A percentile compares a stretch with the other conserved stretches of the same genome.
These are phyloP conservation scores for Eurois occulta DNA, from an alignment of 2,888 invertebrate genomes.

Conservation along the genomic window DNA sequence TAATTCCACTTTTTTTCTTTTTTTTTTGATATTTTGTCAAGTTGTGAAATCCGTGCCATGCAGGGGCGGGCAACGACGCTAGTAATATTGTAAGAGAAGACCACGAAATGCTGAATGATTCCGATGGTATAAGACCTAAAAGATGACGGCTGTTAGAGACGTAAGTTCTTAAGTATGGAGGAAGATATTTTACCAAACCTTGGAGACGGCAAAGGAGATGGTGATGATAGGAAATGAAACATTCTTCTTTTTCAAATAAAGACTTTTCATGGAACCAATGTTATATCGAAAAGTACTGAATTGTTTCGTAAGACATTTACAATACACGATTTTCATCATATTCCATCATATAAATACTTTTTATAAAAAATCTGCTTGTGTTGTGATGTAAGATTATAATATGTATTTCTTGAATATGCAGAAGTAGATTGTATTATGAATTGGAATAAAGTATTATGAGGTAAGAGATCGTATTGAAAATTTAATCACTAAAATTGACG, in stretches of 20 bases:
- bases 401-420: neutral
- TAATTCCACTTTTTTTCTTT: no score
- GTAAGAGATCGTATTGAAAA: no score
- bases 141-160: no score
- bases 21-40: no score
- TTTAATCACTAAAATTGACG: no score
- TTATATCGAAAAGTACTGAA: constrained; percentile 12
- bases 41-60: no score
- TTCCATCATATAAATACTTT: no score
- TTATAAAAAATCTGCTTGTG: neutral
- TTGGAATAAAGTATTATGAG: neutral
- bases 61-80: neutral
- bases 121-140: neutral
- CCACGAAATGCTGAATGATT: neutral
- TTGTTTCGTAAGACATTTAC: constrained; percentile 54
- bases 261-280: neutral
- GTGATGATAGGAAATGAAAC: neutral
- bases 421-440: neutral
- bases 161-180: no score
- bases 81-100: neutral
- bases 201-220: neutral
- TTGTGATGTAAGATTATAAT: neutral
- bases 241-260: neutral
- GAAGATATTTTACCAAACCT: neutral
- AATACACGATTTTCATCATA: constrained; percentile 37